A percentile compares a stretch with the other conserved stretches of the same genome.
Evolutionary conservation across 2,797 vertebrate species (phyloP).

Genomic region (Brotula barbata): DNA sequence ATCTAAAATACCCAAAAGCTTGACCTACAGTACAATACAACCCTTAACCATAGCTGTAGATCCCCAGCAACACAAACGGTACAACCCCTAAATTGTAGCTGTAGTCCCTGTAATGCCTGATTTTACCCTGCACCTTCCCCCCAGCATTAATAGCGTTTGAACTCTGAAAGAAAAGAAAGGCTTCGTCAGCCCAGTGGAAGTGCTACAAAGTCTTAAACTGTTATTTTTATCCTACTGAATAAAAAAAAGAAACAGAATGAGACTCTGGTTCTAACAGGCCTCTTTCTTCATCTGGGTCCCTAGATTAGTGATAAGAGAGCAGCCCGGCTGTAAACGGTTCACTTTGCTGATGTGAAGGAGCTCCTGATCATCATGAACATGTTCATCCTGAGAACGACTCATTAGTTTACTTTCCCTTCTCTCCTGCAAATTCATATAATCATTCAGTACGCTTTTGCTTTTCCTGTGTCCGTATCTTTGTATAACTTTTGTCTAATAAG

Average conservation of each 20-base stretch:
- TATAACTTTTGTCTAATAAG: constrained; percentile 77
- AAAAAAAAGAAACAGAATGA: constrained; percentile 27
- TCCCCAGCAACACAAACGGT: neutral
- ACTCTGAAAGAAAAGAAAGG: constrained; percentile 23
- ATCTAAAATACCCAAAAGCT: constrained; percentile 28
- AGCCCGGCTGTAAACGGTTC: constrained; percentile 70
- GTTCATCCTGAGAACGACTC: constrained; percentile 56
- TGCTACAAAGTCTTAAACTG: constrained; percentile 33
- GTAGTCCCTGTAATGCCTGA: constrained; percentile 35
- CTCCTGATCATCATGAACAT: constrained; percentile 32
- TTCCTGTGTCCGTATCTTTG: constrained; percentile 40
- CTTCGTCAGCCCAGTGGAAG: constrained; percentile 50
- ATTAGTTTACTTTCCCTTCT: constrained; percentile 26
- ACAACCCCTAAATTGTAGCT: constrained; percentile 26
- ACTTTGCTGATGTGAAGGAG: constrained; percentile 55
- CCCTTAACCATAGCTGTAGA: neutral
- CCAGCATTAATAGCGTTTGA: constrained; percentile 34
- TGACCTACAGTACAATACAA: constrained; percentile 23
- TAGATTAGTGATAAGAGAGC: constrained; percentile 41
- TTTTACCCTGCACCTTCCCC: constrained; percentile 17
- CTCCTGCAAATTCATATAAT: constrained; percentile 46
- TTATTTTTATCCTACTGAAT: constrained; percentile 56
- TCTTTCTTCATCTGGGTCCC: constrained; percentile 59
- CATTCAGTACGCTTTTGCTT: constrained; percentile 35
- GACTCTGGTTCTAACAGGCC: constrained; percentile 13